phyloP scores from a whole-genome alignment of 1,140 invertebrate genomes.

The Drosophila yakuba region DNA sequence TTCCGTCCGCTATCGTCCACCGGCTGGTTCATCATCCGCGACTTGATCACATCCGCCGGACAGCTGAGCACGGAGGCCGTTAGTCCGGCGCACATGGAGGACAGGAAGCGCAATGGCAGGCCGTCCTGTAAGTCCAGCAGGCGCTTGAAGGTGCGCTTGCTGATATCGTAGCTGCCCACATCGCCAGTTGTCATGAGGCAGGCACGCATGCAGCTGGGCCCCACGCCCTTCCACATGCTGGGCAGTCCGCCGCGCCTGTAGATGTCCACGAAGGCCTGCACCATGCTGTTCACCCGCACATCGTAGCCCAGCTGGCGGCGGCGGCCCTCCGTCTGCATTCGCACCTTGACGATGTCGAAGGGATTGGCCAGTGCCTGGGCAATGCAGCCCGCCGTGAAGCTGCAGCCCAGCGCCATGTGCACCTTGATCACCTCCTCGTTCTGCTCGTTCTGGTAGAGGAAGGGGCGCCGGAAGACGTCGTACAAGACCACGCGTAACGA shows the following conservation, averaged over 20 bases:
- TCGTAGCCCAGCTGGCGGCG: conserved; percentile 12
- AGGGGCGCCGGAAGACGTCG: conserved; percentile 47
- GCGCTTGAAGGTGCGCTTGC: conserved; percentile 52
- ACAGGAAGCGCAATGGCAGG: conserved; percentile 13
- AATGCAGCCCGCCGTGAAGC: conserved; percentile 45
- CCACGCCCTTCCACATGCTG: conserved; percentile 40
- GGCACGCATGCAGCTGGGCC: conserved; percentile 52
- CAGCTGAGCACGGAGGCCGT: conserved; percentile 51
- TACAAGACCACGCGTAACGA: conserved; percentile 51
- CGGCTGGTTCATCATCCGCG: conserved; percentile 60
- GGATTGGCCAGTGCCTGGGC: conserved; percentile 56
- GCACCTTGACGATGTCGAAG: conserved; percentile 60
- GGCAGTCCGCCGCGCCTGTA: conserved; percentile 24
- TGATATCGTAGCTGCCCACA: conserved; percentile 57
- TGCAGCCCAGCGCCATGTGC: conserved; percentile 22
- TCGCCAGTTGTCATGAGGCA: conserved; percentile 63
- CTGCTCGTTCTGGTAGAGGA: conserved; percentile 5
- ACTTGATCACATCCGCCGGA: conserved; percentile 63
- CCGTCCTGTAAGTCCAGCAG: conserved; percentile 39
- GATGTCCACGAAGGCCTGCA: conserved; percentile 21
- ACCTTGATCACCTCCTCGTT: conserved; percentile 3
- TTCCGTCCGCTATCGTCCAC: conserved; percentile 29
- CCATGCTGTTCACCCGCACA: conserved; percentile 17
- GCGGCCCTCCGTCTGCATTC: conserved; percentile 52
- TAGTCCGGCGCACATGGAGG: conserved; percentile 53